Conservation (phyloP, 2,888 invertebrate species). For the Temnothorax rugatulus region DNA sequence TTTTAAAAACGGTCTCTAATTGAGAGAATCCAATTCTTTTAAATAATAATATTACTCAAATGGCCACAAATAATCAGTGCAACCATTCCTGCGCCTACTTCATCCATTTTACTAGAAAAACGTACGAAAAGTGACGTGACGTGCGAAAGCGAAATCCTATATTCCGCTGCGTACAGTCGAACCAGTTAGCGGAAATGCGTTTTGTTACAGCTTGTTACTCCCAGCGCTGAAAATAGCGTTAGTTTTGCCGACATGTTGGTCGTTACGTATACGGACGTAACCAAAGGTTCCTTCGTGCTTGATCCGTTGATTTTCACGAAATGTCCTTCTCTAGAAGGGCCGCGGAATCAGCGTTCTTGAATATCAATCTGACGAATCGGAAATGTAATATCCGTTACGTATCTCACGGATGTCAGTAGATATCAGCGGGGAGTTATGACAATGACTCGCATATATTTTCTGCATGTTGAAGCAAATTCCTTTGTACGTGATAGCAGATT, state of each 20-base stretch:
- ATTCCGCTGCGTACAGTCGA: not conserved
- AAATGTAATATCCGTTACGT: constrained; percentile 74
- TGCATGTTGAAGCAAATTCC: not conserved
- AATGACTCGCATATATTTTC: constrained; percentile 69
- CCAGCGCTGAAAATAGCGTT: constrained; percentile 24
- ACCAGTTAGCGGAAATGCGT: constrained; percentile 26
- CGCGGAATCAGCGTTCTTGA: constrained; percentile 61
- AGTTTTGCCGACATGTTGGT: constrained; percentile 22
- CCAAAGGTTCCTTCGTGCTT: constrained; percentile 33
- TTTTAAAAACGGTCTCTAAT: not conserved
- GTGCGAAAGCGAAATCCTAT: constrained; percentile 24
- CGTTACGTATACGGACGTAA: constrained; percentile 15
- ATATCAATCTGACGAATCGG: constrained; percentile 71
- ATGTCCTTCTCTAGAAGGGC: constrained; percentile 43
- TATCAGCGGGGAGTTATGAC: constrained; percentile 61
- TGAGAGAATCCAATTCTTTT: not conserved
- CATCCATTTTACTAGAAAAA: constrained; percentile 4
- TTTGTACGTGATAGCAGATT: not conserved
- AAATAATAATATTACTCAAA: constrained; percentile 6
- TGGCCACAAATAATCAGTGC: not conserved
- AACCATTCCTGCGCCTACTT: not conserved
- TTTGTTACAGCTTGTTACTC: constrained; percentile 13
- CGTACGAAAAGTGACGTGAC: not conserved
- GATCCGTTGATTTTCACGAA: constrained; percentile 61
- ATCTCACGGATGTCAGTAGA: constrained; percentile 69